phyloP scores from a whole-genome alignment of 2,113 vertebrate species.

The Dipodomys merriami region DNA sequence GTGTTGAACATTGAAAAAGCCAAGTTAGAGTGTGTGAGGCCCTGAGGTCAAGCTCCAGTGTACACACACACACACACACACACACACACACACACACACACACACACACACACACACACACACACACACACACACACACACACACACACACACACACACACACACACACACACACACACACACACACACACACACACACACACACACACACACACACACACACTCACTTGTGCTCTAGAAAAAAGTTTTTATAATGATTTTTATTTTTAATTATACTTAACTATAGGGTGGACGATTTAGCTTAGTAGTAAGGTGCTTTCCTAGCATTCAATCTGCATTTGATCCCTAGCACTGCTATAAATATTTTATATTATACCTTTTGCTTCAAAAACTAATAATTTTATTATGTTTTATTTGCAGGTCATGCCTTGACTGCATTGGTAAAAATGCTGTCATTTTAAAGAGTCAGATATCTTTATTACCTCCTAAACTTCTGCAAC shows the following conservation, averaged over 20 bases:
- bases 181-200: neutral
- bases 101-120: neutral
- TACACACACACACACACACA: too few species aligned
- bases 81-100: neutral
- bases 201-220: too few species aligned
- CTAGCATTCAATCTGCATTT: too few species aligned
- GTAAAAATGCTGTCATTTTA: slow-evolving; percentile 87
- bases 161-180: neutral
- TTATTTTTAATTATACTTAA: neutral
- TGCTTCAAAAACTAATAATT: neutral
- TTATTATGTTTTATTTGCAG: slow-evolving; percentile 79
- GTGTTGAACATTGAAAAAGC: too few species aligned
- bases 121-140: neutral
- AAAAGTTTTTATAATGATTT: neutral
- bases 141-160: too few species aligned
- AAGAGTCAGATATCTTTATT: slow-evolving; percentile 89
- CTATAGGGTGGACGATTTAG: neutral
- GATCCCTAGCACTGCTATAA: neutral
- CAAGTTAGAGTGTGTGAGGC: too few species aligned
- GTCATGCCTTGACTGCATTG: slow-evolving; percentile 93
- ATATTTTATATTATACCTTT: neutral
- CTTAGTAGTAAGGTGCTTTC: neutral
- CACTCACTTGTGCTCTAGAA: neutral
- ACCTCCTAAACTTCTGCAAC: slow-evolving; percentile 89
- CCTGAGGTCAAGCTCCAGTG: too few species aligned